Evolutionary conservation across 2,113 vertebrate species (phyloP).

Genomic region (Chroicocephalus ridibundus): DNA sequence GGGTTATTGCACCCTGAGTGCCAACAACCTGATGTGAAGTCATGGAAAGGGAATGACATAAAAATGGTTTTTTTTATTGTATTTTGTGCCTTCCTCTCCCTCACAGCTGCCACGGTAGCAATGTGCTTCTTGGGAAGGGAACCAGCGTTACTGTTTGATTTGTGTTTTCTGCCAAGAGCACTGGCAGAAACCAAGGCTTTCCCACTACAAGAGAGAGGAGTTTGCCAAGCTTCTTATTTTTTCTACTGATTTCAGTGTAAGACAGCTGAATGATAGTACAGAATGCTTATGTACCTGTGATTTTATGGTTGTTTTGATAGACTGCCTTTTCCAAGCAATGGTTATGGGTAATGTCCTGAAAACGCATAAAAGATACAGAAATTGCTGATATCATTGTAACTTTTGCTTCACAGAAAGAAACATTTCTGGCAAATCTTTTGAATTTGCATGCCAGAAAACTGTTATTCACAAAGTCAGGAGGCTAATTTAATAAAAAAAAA

Average conservation of each 20-base stretch:
- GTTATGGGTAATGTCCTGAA: background rate
- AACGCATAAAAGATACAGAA: background rate
- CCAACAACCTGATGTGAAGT: background rate
- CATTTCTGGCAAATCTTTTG: background rate
- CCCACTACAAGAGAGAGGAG: background rate
- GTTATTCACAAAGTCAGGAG: background rate
- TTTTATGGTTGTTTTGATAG: background rate
- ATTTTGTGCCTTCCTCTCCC: background rate
- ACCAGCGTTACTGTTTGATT: background rate
- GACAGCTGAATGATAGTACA: background rate
- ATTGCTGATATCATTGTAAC: background rate
- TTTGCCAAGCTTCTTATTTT: background rate
- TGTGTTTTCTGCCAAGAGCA: background rate
- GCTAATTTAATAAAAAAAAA: background rate
- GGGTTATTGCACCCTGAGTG: background rate
- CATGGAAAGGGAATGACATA: background rate
- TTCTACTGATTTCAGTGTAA: background rate
- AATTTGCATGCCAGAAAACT: background rate
- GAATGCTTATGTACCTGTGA: background rate
- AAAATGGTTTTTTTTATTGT: background rate
- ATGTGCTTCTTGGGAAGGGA: background rate
- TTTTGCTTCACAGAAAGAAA: background rate
- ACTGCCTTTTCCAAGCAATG: background rate
- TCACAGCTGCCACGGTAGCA: background rate
- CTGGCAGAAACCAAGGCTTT: background rate